Base-by-base conservation (phyloP, 2,888 invertebrate genomes). In the Altica lythri region DNA sequence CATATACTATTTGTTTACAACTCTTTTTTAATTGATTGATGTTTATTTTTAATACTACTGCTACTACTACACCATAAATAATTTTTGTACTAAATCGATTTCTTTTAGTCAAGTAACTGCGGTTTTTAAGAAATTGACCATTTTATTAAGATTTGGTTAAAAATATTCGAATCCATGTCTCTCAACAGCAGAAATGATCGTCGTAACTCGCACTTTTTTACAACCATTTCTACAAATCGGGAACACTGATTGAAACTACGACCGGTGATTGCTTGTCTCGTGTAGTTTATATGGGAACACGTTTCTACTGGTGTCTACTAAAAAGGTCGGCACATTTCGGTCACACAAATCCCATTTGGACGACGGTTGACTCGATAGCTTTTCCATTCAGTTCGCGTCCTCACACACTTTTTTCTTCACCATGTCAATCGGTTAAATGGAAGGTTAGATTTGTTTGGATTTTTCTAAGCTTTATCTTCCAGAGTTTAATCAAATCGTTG, bases 261-360 rank as follows among this genome's bases (percentile, higher is more conserved):
- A 34, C 17, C 17, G 22, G 34, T 14, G 34, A 45, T 45, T 45
- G 34, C 34, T 34, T 34, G 32, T 10, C 19, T 12, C 19, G 34
- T 45, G 34, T 12, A 34, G 18, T 45, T 45, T 34, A 34, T 32
- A 34, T 12, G 45, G n/a, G 45, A 34, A 19, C 45, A 45, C 45
- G 34, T 45, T 45, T 45, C 17, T 19, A 29, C 32, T 29, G 45
- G 34, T 17, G 14, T 22, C 32, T 19, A 34, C 32, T 10, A 17
- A 32, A 45, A 45, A 45, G 45, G 45, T 45, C 45, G 27, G 18
- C 42, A 34, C 45, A 45, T 45, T 45, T 45, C 16, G 45, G 34
- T 45, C 45, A 34, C 45, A 45, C 32, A 45, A 45, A 45, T 45
- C 45, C 45, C 32, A 45, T 45, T 45, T 45, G 32, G 19, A 13